Base-by-base conservation (phyloP, 2,797 vertebrate genomes). In the Parambassis ranga region DNA sequence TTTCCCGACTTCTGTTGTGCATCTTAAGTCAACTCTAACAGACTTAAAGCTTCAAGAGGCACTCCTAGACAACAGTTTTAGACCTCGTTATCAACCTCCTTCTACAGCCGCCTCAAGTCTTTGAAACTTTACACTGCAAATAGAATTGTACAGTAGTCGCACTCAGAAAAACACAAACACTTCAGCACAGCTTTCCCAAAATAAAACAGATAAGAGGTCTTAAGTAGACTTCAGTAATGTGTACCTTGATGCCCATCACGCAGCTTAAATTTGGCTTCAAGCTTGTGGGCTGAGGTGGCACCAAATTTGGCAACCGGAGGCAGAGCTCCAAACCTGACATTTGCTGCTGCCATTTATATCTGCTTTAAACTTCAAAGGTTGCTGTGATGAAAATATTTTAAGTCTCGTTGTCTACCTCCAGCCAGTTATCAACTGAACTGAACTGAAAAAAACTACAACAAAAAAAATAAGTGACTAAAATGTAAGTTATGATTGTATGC, bases 121-220 rank as follows among this genome's bases (percentile, higher is more conserved):
- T 57, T 75, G 28, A 79, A 74, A 65, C 33, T 53, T 62, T 27
- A 50, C 65, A 24, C 57, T 52, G 16, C 8, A 76, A 81, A 81
- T 74, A 65, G 77, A 65, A 23, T 13, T 42, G 65, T 15, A 35
- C 20, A 46, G 39, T 6, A 64, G 63, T 32, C 36, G 67, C 63
- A 53, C 43, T 16, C 5, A 51, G 13, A 50, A 15, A 56, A 1
- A 4, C 22, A 61, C 18, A 47, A 35, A 70, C 30, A 52, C 39
- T 30, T 46, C 49, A 39, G 46, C 18, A 15, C 39, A 51, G 26
- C 47, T 41, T 38, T 77, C 70, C 70, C 10, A 65, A 75, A 79
- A 82, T 79, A 81, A 46, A 58, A 52, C 62, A 59, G 64, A 75
- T 55, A 75, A 75, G 42, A 65, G n/a, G 46, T 53, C 66, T 66